Evolutionary conservation across 2,888 invertebrate genomes (phyloP), one percentile per base, ranked within the genome.

Genomic region (Caenorhabditis sp.): DNA sequence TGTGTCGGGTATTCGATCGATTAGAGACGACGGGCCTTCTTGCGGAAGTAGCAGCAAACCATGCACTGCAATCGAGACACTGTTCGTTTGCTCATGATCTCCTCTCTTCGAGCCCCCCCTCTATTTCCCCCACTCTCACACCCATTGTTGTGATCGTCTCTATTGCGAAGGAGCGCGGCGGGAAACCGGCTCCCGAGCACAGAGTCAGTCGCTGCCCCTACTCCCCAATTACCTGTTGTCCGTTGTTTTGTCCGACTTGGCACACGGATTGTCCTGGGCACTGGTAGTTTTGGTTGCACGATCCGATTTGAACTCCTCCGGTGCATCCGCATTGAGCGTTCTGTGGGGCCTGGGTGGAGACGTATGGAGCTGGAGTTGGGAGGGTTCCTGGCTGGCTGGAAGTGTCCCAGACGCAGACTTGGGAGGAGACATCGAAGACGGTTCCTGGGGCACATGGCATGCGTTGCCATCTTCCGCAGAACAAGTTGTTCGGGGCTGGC

Each of bases 391-490:
- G 89, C 28, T 74, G 56, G 62, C 78, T 53, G 50, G 70, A 71
- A 47, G 82, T 85, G 65, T 85, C 84, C 84, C 84, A 85, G 65
- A 86, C 84, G 70, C 84, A 86, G 35, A 86, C 83, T 80, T 85
- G 82, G 13, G 89, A 81, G 47, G 71, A 69, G 44, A 85, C 88
- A 70, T 91, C 91, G 85, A 91, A 91, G 55, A 87, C 87, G 55
- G 91, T 92, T 61, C 85, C 90, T 44, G 90, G 90, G 47, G 91
- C 90, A 76, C 91, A 91, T 44, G 91, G 91, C 90, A 91, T 90
- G 32, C 85, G 56, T 78, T 88, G 84, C 89, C 89, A 89, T 80
- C 88, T 80, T 62, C 91, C 91, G 80, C 91, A 91, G 88, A 89
- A 91, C 56, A 90, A 82, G 80, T 90, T 92, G 86, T 88, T 89